These are phyloP conservation scores for Pangasius larnaudii DNA, from an alignment of 2,797 vertebrate genomes.

Conservation along the genomic window DNA sequence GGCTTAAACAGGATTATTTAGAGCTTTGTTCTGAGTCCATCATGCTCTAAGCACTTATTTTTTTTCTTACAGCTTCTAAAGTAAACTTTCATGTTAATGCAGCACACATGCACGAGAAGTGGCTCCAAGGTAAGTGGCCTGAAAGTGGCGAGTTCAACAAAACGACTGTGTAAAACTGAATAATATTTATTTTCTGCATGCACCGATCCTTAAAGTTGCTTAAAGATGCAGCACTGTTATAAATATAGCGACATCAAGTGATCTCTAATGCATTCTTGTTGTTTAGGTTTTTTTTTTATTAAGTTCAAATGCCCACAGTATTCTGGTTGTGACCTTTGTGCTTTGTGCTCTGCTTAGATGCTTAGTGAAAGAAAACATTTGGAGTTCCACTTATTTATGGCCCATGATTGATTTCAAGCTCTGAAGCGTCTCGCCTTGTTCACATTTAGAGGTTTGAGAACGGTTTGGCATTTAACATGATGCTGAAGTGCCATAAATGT, in stretches of 20 bases:
- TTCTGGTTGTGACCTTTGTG: slow-evolving; percentile 51
- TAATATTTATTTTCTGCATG: neutral
- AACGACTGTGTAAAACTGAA: neutral
- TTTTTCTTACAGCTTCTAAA: slow-evolving; percentile 60
- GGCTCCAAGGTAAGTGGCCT: slow-evolving; percentile 58
- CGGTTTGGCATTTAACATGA: slow-evolving; percentile 37
- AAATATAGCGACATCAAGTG: neutral
- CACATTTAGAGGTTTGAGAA: slow-evolving; percentile 60
- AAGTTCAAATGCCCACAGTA: slow-evolving; percentile 31
- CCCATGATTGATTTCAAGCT: slow-evolving; percentile 60
- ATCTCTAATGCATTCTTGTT: neutral
- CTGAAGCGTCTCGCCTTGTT: slow-evolving; percentile 39
- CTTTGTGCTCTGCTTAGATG: slow-evolving; percentile 39
- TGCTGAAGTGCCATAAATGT: slow-evolving; percentile 12
- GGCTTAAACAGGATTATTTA: neutral
- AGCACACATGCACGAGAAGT: slow-evolving; percentile 33
- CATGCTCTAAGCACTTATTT: neutral
- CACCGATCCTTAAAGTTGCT: neutral
- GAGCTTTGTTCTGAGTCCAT: neutral
- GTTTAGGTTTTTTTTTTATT: slow-evolving; percentile 27
- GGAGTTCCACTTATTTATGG: slow-evolving; percentile 59
- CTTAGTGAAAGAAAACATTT: slow-evolving; percentile 59
- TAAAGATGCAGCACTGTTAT: neutral
- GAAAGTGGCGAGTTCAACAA: neutral
- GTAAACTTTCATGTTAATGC: slow-evolving; percentile 45